phyloP scores from a whole-genome alignment of 2,797 vertebrate genomes.

The Poeciliopsis turneri region DNA sequence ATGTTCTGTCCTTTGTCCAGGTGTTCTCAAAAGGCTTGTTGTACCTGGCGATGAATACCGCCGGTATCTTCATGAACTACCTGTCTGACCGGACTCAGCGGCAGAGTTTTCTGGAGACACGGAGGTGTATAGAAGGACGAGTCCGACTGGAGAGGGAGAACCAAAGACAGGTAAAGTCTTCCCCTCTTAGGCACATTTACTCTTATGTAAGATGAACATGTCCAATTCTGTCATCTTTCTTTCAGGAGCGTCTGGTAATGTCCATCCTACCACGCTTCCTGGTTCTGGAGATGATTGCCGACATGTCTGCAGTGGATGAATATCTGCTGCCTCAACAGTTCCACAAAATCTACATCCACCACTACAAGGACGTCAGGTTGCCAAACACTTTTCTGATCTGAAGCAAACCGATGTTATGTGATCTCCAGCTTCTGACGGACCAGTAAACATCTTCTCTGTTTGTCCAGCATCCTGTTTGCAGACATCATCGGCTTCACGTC shows the following conservation, averaged over 20 bases:
- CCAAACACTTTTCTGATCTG: neutral
- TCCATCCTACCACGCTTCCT: slow-evolving; percentile 72
- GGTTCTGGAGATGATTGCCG: slow-evolving; percentile 70
- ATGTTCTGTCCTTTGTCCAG: slow-evolving; percentile 18
- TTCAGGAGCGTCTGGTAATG: slow-evolving; percentile 70
- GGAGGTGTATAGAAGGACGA: slow-evolving; percentile 55
- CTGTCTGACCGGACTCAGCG: slow-evolving; percentile 54
- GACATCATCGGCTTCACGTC: slow-evolving; percentile 79
- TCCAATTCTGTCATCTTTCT: too few relatives aligned
- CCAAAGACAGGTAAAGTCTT: slow-evolving; percentile 43
- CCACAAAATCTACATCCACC: slow-evolving; percentile 74
- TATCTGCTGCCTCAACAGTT: slow-evolving; percentile 69
- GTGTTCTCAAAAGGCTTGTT: slow-evolving; percentile 41
- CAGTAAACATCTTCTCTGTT: neutral
- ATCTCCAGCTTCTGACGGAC: neutral
- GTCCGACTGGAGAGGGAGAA: slow-evolving; percentile 60
- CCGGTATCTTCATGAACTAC: slow-evolving; percentile 54
- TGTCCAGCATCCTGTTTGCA: slow-evolving; percentile 75
- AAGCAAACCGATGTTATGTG: neutral
- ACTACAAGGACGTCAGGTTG: slow-evolving; percentile 70
- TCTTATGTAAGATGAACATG: neutral
- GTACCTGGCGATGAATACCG: slow-evolving; percentile 50
- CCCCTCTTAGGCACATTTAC: neutral
- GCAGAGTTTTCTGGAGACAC: slow-evolving; percentile 52
- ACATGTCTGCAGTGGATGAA: slow-evolving; percentile 66